Evolutionary conservation across 2,113 vertebrate species (phyloP).

Genomic region (Rhizomys pruinosus): DNA sequence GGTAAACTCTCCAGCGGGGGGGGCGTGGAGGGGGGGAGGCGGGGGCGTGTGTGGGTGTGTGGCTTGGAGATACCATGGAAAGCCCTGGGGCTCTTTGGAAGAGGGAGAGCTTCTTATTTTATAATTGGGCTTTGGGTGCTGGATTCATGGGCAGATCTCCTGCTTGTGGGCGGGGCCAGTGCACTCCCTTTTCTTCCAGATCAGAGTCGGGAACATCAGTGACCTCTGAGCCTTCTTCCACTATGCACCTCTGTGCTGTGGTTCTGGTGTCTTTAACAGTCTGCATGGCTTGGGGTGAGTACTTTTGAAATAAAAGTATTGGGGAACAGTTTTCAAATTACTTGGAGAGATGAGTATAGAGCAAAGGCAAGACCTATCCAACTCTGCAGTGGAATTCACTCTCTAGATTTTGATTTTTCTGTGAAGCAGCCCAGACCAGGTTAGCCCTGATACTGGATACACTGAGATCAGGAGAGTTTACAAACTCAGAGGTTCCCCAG

Average conservation of each 20-base stretch:
- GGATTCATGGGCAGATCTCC: neutral
- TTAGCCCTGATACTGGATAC: neutral
- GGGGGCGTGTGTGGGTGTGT: no score
- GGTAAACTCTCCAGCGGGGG: neutral
- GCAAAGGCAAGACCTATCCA: neutral
- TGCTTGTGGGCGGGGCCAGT: neutral
- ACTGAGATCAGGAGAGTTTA: neutral
- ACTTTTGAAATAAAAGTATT: neutral
- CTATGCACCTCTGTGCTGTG: neutral
- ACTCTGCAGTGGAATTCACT: accelerated
- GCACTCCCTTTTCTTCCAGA: accelerated
- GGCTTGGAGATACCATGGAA: neutral
- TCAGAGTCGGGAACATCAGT: accelerated
- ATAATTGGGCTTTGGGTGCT: accelerated
- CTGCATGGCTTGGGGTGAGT: constrained; percentile 37
- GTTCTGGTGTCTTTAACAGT: neutral
- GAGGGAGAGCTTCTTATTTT: neutral
- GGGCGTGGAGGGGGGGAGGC: no score
- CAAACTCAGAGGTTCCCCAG: neutral
- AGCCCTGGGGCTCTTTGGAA: neutral
- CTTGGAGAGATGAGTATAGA: accelerated
- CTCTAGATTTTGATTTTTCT: neutral
- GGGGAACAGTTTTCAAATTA: neutral
- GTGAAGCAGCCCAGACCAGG: neutral
- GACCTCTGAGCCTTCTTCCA: accelerated